These are phyloP conservation scores for Leptoclinus maculatus DNA, from an alignment of 2,797 vertebrate species.

Conservation along the genomic window DNA sequence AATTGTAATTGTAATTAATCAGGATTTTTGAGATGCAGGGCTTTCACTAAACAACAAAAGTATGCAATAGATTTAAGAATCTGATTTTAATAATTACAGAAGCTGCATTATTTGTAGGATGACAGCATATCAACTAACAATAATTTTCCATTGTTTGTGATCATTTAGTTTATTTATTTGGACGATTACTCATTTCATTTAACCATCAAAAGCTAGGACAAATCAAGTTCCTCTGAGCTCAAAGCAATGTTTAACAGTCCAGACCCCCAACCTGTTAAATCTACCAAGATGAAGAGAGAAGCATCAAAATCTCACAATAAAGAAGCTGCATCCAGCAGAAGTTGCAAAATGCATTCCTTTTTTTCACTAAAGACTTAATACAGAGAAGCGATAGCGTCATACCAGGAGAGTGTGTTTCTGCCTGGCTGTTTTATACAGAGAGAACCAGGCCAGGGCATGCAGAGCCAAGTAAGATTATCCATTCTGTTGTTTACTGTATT, in stretches of 20 bases:
- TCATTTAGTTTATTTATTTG: neutral
- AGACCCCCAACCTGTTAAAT: neutral
- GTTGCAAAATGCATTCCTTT: neutral
- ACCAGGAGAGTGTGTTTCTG: neutral
- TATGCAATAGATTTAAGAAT: neutral
- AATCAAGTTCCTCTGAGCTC: neutral
- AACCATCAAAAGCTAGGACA: neutral
- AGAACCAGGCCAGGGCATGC: neutral
- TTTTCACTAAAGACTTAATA: neutral
- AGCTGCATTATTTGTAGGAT: neutral
- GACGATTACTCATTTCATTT: neutral
- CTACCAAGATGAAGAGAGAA: neutral
- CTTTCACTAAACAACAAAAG: neutral
- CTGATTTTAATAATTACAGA: neutral
- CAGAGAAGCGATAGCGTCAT: neutral
- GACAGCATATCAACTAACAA: neutral
- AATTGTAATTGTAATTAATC: neutral
- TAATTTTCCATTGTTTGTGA: neutral
- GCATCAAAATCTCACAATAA: neutral
- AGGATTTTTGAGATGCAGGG: neutral
- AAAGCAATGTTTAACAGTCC: neutral
- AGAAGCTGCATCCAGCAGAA: neutral
- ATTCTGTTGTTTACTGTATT: conserved; percentile 13
- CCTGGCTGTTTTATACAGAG: neutral
- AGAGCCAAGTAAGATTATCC: neutral